These are phyloP conservation scores for Acleris cristana DNA, from an alignment of 2,888 invertebrate genomes.

Conservation along the genomic window DNA sequence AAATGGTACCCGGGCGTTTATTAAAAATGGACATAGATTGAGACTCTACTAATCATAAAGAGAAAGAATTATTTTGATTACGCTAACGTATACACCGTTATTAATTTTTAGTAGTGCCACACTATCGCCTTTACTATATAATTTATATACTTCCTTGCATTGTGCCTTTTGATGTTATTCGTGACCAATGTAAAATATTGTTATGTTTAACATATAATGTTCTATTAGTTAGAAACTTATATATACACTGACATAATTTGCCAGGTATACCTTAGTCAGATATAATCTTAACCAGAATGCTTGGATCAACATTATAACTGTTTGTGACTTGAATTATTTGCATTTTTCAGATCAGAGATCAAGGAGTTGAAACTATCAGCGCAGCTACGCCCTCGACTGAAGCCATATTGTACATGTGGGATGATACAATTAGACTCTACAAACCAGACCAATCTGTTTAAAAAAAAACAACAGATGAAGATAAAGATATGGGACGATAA, in stretches of 20 bases:
- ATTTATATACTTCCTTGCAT: no score
- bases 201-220: slow-evolving; percentile 8
- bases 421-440: slow-evolving; percentile 13
- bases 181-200: not conserved
- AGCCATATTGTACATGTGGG: slow-evolving; percentile 7
- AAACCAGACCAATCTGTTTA: slow-evolving; percentile 1
- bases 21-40: no score
- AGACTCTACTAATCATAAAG: no score
- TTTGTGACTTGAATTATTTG: slow-evolving; percentile 8
- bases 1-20: no score
- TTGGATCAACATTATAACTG: no score
- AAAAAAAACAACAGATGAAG: no score
- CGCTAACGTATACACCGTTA: no score
- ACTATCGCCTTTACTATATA: no score
- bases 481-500: no score
- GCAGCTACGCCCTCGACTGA: slow-evolving; percentile 5
- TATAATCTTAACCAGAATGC: not conserved
- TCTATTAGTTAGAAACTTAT: slow-evolving; percentile 4
- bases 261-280: not conserved
- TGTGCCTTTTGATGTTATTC: slow-evolving; percentile 1
- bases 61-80: no score
- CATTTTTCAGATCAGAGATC: slow-evolving; percentile 9
- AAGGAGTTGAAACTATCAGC: slow-evolving; percentile 8
- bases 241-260: not conserved
- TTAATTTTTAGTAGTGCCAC: no score